Evolutionary conservation across 2,797 vertebrate genomes (phyloP).

Genomic region (Sphenopsis melanotis): DNA sequence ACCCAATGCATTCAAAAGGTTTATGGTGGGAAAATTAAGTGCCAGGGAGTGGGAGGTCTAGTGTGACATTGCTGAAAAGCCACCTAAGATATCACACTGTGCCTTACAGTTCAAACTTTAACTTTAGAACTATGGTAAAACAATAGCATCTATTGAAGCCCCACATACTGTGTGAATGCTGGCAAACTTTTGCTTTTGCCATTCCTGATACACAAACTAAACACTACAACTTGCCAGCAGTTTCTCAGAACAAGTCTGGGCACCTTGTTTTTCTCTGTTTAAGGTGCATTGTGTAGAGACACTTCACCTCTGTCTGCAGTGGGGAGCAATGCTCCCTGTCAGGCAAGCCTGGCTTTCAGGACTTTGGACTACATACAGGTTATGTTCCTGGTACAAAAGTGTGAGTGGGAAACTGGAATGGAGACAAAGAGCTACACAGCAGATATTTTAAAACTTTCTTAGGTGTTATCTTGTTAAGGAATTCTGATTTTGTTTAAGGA

Average conservation of each 20-base stretch:
- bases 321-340: not conserved
- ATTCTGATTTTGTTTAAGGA: not conserved
- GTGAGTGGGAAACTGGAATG: not conserved
- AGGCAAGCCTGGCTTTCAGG: not conserved
- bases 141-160: not conserved
- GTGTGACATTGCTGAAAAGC: not conserved
- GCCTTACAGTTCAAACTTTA: not conserved
- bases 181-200: not conserved
- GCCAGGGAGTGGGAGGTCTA: not conserved
- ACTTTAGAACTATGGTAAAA: not conserved
- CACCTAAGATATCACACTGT: not conserved
- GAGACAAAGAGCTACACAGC: not conserved
- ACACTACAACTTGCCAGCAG: not conserved
- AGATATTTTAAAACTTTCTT: not conserved
- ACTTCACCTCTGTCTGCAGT: not conserved
- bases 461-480: not conserved
- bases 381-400: not conserved
- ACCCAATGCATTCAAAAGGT: not conserved
- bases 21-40: not conserved
- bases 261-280: not conserved
- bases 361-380: not conserved
- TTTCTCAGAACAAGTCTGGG: not conserved
- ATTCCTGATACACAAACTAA: not conserved
- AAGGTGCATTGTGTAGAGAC: not conserved
- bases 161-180: not conserved